Evolutionary conservation across 2,113 vertebrate species (phyloP).

Genomic region (Rhinichthys klamathensis): DNA sequence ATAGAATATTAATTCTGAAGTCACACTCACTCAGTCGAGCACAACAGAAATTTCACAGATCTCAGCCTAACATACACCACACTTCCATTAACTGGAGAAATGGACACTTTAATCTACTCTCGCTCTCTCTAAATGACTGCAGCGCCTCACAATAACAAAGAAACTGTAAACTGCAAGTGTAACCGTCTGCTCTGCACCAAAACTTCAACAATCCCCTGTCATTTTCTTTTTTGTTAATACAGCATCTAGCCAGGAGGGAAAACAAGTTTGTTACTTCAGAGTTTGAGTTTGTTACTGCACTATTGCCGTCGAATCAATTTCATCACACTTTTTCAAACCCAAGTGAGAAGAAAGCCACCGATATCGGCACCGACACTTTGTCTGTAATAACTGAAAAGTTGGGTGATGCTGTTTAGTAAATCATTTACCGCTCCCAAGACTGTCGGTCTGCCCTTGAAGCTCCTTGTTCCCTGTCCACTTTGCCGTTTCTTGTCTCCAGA

Average conservation of each 20-base stretch:
- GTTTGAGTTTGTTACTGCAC: slow-evolving; percentile 3
- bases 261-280: slow-evolving; percentile 7
- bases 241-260: slow-evolving; percentile 14
- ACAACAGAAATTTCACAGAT: slow-evolving; percentile 25
- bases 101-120: slow-evolving; percentile 16
- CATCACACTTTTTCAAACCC: neutral
- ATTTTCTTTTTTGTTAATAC: slow-evolving; percentile 25
- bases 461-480: neutral
- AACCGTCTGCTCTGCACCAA: neutral
- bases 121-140: neutral
- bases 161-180: neutral
- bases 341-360: neutral
- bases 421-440: neutral
- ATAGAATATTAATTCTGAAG: slow-evolving; percentile 15
- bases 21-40: neutral
- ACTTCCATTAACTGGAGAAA: slow-evolving; percentile 27
- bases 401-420: slow-evolving; percentile 8
- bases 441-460: neutral
- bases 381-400: neutral
- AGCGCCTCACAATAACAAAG: slow-evolving; percentile 4
- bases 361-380: neutral
- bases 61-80: neutral
- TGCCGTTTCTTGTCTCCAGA: slow-evolving; percentile 10
- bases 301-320: neutral
- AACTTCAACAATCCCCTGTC: neutral